Evolutionary conservation across 2,797 vertebrate genomes (phyloP), one percentile per base, ranked within the genome.

Genomic region (Crypturellus tataupa): DNA sequence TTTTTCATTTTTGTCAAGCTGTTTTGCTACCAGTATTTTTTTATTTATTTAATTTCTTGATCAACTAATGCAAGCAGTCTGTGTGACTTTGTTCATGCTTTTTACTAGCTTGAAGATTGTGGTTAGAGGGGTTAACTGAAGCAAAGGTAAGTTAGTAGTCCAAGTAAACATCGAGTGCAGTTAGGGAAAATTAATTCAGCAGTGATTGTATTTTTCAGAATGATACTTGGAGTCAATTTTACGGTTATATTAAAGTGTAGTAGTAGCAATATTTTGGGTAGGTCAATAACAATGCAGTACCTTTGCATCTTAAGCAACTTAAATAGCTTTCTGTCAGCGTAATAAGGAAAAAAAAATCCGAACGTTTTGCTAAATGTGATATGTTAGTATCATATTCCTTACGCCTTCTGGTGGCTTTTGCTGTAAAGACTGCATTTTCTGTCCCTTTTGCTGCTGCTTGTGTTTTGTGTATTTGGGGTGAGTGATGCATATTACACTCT

Each of bases 381-480:
- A 31, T 6, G 12, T 35, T 68, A 6, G 49, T 89, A 49, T 76
- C 3, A 39, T 84, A 89, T 90, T 21, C 35, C 7, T 84, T 10
- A 5, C 65, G 29, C 9, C 69, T 81, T 69, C 53, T 69, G 40
- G 58, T 76, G 44, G 6, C 59, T 69, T 78, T 77, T 76, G 18
- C 80, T 73, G 25, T 42, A 80, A 29, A 56, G 9, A 67, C 68
- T 81, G 53, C 93, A 49, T 76, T 94, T 92, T 94, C 79, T 87
- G 58, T 95, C 67, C n/a, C 75, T 91, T 94, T 93, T 67, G 82
- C 93, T 93, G 77, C n/a, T 46, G 89, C 89, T 82, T 47, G 37
- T 89, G 83, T 71, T 97, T 96, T 93, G 72, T 96, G 63, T 56
- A 60, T 75, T 95, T 94, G 90, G 90, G 93, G 79, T 87, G 65